Conservation (phyloP, 1,140 invertebrate genomes). For the Psix sp. region DNA sequence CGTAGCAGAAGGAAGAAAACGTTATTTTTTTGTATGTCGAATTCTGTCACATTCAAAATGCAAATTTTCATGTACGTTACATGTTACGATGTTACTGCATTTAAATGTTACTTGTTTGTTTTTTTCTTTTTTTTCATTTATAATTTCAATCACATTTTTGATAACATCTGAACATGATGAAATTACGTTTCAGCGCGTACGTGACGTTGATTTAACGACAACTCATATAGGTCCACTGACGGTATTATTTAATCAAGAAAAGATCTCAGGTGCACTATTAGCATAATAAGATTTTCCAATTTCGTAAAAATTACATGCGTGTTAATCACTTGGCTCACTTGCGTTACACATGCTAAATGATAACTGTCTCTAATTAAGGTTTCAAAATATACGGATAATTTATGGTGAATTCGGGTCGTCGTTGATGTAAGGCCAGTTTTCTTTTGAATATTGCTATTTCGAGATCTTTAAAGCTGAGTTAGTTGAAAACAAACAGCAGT, state of each 20-base stretch:
- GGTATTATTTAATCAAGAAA: conserved; percentile 38
- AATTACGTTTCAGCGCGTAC: conserved; percentile 53
- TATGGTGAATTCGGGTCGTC: too few species aligned
- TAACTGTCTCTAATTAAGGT: too few species aligned
- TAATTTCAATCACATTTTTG: conserved; percentile 55
- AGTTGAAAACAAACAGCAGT: too few species aligned
- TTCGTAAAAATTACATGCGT: conserved; percentile 8
- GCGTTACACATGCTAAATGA: background rate
- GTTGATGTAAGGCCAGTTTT: too few species aligned
- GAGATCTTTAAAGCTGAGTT: too few species aligned
- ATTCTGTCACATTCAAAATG: conserved; percentile 25
- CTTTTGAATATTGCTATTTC: too few species aligned
- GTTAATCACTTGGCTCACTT: background rate
- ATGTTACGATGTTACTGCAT: conserved; percentile 22
- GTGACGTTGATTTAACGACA: conserved; percentile 50
- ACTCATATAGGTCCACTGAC: conserved; percentile 22
- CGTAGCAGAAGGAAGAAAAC: background rate
- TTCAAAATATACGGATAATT: too few species aligned
- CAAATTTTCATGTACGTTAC: conserved; percentile 34
- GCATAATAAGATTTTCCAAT: conserved; percentile 25
- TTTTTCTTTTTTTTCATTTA: conserved; percentile 26
- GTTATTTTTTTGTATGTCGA: conserved; percentile 14
- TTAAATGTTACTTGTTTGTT: conserved; percentile 26
- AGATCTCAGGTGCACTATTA: conserved; percentile 20
- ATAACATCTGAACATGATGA: conserved; percentile 53